Evolutionary conservation across 53 echinoderm and acorn worm genomes (phyloP).

Genomic region (Glandiceps talaboti): DNA sequence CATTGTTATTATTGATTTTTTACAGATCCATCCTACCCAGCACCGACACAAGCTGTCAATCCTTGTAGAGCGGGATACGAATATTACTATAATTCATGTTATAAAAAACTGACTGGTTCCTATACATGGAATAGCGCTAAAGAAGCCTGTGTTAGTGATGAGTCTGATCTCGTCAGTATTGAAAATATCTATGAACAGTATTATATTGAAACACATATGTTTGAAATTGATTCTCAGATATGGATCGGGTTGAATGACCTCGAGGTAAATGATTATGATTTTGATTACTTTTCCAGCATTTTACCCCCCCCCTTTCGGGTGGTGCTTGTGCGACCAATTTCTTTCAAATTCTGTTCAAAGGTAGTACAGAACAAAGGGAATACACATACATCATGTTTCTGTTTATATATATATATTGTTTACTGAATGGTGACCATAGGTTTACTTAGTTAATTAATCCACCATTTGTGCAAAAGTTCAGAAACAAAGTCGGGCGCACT

Average conservation of each 20-base stretch:
- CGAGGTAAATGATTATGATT: conserved; percentile 41
- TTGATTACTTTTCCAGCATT: too few relatives aligned
- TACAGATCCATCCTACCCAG: background rate
- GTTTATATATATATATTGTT: too few relatives aligned
- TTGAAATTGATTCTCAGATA: conserved; percentile 27
- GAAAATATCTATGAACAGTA: conserved; percentile 25
- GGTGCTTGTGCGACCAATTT: too few relatives aligned
- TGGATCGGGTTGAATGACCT: conserved; percentile 78
- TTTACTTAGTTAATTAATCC: too few relatives aligned
- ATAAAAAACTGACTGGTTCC: conserved; percentile 6
- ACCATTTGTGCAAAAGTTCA: too few relatives aligned
- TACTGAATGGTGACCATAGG: too few relatives aligned
- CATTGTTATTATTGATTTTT: background rate
- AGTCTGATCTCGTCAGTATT: conserved; percentile 25
- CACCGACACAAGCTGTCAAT: background rate
- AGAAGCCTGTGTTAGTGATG: conserved; percentile 3
- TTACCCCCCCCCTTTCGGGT: too few relatives aligned
- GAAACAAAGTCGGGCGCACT: too few relatives aligned
- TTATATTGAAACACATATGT: conserved; percentile 24
- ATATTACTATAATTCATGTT: conserved; percentile 44
- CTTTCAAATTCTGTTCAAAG: too few relatives aligned
- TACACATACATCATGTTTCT: too few relatives aligned
- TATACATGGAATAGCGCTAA: conserved; percentile 13
- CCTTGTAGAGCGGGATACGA: conserved; percentile 13
- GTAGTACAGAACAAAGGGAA: too few relatives aligned